Evolutionary conservation across 1,140 invertebrate species (phyloP), one percentile per base, ranked within the genome.

Genomic region (Drosophila melanogaster): DNA sequence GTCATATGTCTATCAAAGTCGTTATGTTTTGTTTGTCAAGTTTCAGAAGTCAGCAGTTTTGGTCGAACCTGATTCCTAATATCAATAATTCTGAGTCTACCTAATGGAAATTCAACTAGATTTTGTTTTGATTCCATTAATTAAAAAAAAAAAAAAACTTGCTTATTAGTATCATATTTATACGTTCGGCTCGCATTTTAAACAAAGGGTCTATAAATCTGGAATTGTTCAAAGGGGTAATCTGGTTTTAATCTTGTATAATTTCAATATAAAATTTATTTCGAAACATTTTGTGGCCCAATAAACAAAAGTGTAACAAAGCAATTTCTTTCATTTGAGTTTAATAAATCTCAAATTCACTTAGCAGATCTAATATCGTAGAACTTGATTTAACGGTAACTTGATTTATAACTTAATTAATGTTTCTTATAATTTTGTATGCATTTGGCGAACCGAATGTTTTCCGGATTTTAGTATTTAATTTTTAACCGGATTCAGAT

Each of bases 1-100:
- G 81, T 81, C 67, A 81, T 62, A 77, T 40, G 77, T 77, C 70
- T 33, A 41, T 69, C 58, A 44, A 53, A 30, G 65, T 60, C 50
- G 11, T n/a, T 47, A 11, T 50, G 43, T 65, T 70, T 76, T 56
- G 38, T 47, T 49, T 72, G 37, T 53, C 55, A 64, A 44, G 22
- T 55, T 76, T 57, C 19, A 19, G 15, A 38, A 43, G 43, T 60
- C 43, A 33, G 53, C 7, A n/a, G 12, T 53, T 50, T 40, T n/a
- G 12, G 19, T 6, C 4, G n/a, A 74, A 81, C 81, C 67, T 56
- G 81, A 77, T 77, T 76, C 14, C 41, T 4, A 53, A 47, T 72
- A 57, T 57, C 54, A 84, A 71, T 46, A 57, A 70, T 33, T 67
- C 37, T 19, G 10, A 33, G 11, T 30, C 41, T 14, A 49, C 55